phyloP scores from a whole-genome alignment of 2,113 vertebrate genomes.

The Tautogolabrus adspersus region DNA sequence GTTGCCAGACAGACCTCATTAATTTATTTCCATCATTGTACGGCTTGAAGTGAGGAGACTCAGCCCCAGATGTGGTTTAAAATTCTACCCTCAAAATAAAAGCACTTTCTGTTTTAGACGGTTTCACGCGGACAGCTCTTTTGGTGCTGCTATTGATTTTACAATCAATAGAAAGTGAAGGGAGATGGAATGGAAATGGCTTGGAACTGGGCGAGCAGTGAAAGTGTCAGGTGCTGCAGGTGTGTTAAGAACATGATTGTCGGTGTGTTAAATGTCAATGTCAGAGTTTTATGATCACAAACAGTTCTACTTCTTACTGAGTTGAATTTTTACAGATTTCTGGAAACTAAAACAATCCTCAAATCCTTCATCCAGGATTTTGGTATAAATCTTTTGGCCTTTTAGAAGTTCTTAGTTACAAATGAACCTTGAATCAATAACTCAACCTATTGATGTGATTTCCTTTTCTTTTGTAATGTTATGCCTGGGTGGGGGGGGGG shows the following conservation, averaged over 20 bases:
- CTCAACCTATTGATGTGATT: neutral
- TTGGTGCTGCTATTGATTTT: constrained; percentile 82
- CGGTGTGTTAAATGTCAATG: constrained; percentile 25
- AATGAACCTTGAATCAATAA: constrained; percentile 25
- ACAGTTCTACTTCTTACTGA: constrained; percentile 10
- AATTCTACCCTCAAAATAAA: constrained; percentile 35
- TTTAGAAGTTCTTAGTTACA: neutral
- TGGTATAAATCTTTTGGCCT: neutral
- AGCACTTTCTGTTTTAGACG: constrained; percentile 33
- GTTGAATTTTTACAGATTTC: neutral
- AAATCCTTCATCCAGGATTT: neutral
- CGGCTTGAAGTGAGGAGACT: constrained; percentile 34
- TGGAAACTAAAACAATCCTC: neutral
- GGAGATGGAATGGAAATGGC: constrained; percentile 79
- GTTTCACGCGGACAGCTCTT: constrained; percentile 59
- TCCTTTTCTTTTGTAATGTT: too few species aligned
- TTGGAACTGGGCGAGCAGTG: constrained; percentile 61
- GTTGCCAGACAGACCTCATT: constrained; percentile 65
- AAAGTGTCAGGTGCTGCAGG: constrained; percentile 62
- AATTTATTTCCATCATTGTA: constrained; percentile 65
- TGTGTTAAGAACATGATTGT: constrained; percentile 25
- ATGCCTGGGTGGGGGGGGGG: too few species aligned
- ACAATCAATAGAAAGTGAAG: constrained; percentile 84
- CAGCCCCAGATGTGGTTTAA: constrained; percentile 31
- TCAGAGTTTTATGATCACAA: constrained; percentile 34